phyloP scores from a whole-genome alignment of 2,113 vertebrate genomes.

The Triplophysa siluroides region DNA sequence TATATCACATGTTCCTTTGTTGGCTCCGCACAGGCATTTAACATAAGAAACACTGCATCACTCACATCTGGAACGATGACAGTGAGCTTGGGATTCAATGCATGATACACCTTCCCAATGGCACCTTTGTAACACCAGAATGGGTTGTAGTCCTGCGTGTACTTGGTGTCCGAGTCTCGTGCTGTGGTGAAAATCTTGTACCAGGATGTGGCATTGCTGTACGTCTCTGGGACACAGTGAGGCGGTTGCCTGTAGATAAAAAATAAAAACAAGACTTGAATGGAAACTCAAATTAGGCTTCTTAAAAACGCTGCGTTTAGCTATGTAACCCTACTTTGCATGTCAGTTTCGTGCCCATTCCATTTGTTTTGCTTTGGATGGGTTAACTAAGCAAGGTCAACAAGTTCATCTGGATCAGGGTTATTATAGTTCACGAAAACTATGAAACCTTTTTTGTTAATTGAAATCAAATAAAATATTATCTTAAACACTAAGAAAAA shows the following conservation, averaged over 20 bases:
- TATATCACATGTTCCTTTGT: too few species aligned
- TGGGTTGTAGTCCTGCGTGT: conserved; percentile 96
- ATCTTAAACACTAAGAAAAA: too few species aligned
- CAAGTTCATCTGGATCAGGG: too few species aligned
- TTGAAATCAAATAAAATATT: too few species aligned
- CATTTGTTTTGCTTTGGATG: neutral
- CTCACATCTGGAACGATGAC: conserved; percentile 97
- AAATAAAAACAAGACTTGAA: neutral
- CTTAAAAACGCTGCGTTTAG: too few species aligned
- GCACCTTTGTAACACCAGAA: conserved; percentile 99
- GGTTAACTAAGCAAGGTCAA: too few species aligned
- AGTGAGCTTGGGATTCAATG: conserved; percentile 94
- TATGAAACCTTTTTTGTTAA: too few species aligned
- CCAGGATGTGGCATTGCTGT: conserved; percentile 93
- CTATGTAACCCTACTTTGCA: neutral
- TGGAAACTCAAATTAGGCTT: neutral
- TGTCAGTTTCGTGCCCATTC: too few species aligned
- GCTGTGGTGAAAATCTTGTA: conserved; percentile 97
- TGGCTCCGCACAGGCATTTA: neutral
- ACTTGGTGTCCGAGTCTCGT: conserved; percentile 92
- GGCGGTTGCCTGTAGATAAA: conserved; percentile 84
- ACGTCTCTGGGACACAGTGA: conserved; percentile 92
- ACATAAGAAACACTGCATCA: conserved; percentile 39
- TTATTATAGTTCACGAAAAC: too few species aligned
- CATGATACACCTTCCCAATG: conserved; percentile 94